These are phyloP conservation scores for Sipha maydis DNA, from an alignment of 2,888 invertebrate species.

Conservation along the genomic window DNA sequence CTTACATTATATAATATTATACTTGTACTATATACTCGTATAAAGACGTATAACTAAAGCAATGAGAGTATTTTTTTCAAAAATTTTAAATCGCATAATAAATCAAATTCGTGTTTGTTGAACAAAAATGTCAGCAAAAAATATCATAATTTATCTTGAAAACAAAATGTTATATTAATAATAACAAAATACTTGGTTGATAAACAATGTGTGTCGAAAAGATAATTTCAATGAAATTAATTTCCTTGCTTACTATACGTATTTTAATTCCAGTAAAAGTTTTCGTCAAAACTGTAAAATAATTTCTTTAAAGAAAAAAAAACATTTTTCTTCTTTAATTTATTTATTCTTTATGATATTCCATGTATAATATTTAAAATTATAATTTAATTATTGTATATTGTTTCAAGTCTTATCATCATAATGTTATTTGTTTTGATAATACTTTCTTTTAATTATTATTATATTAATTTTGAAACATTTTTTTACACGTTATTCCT, in stretches of 20 bases:
- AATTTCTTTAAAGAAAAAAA: neutral
- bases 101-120: neutral
- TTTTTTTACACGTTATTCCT: too few relatives aligned
- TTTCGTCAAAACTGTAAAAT: neutral
- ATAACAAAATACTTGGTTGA: neutral
- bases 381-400: neutral
- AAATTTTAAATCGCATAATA: neutral
- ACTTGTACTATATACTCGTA: too few relatives aligned
- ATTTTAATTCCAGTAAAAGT: neutral
- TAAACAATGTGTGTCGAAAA: conserved; percentile 1
- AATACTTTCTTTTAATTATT: too few relatives aligned
- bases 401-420: neutral
- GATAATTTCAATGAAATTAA: conserved; percentile 22
- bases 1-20: too few relatives aligned
- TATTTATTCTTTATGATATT: neutral
- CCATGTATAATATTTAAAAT: neutral
- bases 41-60: neutral
- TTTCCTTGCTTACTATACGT: neutral
- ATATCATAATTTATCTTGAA: neutral
- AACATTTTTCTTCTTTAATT: neutral
- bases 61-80: neutral
- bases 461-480: too few relatives aligned
- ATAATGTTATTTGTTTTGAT: neutral
- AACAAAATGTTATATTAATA: neutral
- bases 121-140: neutral